Evolutionary conservation across 1,140 invertebrate genomes (phyloP), one percentile per base, ranked within the genome.

Genomic region (Kradibia gibbosae): DNA sequence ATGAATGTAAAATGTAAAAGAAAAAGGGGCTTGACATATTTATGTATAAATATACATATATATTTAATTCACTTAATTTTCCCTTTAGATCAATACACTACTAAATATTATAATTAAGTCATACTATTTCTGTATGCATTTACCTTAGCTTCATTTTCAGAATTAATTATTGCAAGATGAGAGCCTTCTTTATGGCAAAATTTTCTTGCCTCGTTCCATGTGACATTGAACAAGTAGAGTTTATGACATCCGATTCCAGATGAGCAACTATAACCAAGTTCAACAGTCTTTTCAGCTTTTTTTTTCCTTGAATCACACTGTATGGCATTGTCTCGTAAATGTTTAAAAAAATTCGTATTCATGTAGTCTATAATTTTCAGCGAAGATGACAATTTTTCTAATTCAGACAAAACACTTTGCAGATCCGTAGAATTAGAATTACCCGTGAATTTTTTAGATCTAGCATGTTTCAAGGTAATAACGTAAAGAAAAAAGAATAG

Each of bases 171-270:
- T 4, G 81, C 81, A 1, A 82, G 81, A 39, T 71, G 67, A 31
- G 81, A 76, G 5, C 87, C 88, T 72, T 90, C 88, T 31, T 88
- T 86, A 42, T 85, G 89, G 78, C 90, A 91, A 10, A 86, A 78
- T 72, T 89, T 88, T 67, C 88, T 85, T 10, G 90, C 90, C 0
- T 89, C 86, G 78, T 91, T 90, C 88, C 90, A 90, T 1, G 81
- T 87, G 15, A 78, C 65, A n/a, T 88, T 87, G 53, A 81, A 85
- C 5, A 87, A 86, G 62, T 90, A 88, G 11, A 91, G 80, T 83
- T 91, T 91, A 76, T 90, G 88, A 15, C 80, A 86, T 3, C 91
- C 89, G 28, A 88, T 75, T 25, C 87, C 87, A 7, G 57, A 53
- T 17, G 81, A 85, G 42, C 87, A 87, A 13, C 17, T 80, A 78